Conservation (phyloP, 2,113 vertebrate genomes). For the Callorhinus ursinus region DNA sequence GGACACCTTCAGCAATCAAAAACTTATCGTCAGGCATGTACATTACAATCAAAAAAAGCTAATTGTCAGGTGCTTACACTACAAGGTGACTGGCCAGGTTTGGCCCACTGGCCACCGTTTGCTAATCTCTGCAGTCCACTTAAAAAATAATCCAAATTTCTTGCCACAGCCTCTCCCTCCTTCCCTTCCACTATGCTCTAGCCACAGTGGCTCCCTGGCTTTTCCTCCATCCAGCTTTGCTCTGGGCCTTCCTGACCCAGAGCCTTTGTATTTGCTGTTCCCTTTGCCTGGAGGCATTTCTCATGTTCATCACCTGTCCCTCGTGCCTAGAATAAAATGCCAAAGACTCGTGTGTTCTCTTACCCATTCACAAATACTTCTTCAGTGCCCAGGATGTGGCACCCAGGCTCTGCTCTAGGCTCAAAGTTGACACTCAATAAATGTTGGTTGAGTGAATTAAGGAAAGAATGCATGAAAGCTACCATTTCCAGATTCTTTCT, state of each 20-base stretch:
- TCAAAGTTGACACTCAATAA: background rate
- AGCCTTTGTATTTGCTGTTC: background rate
- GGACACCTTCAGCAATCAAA: background rate
- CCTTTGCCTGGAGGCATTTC: background rate
- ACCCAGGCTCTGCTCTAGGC: background rate
- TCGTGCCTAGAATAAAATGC: background rate
- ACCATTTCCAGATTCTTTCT: background rate
- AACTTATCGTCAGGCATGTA: background rate
- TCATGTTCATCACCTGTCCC: background rate
- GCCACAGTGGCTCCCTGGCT: background rate
- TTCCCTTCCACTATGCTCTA: background rate
- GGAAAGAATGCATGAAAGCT: background rate
- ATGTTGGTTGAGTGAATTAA: background rate
- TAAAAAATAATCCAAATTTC: background rate
- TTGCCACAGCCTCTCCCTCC: background rate
- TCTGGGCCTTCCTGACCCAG: background rate
- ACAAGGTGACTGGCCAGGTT: background rate
- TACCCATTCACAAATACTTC: background rate
- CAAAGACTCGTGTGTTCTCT: background rate
- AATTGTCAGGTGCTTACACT: background rate
- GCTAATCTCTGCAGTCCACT: background rate
- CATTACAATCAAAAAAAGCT: background rate
- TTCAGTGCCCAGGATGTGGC: background rate
- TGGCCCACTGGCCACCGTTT: background rate
- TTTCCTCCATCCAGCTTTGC: background rate